These are phyloP conservation scores for Micrasema minimum DNA, from an alignment of 1,140 invertebrate species.

Conservation along the genomic window DNA sequence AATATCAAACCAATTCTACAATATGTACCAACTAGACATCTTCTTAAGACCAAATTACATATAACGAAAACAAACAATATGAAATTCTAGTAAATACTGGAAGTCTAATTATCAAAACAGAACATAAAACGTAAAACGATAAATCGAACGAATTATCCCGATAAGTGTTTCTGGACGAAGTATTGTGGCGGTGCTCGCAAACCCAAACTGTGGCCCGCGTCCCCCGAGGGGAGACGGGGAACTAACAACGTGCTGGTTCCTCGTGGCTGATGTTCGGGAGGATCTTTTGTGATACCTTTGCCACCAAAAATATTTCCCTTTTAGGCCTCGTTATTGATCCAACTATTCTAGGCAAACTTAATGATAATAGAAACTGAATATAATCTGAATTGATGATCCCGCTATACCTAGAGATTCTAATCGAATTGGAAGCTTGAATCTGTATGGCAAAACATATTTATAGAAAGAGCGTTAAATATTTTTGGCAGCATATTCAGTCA, in stretches of 20 bases:
- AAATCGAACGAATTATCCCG: background rate
- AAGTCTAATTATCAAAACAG: conserved; percentile 39
- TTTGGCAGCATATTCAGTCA: conserved; percentile 18
- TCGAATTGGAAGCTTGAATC: no score
- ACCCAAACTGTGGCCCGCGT: background rate
- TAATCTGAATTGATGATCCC: no score
- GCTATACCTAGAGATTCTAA: no score
- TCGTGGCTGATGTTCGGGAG: conserved; percentile 6
- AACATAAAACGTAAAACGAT: conserved; percentile 26
- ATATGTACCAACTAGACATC: conserved; percentile 38
- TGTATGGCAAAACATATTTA: no score
- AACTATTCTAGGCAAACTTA: no score
- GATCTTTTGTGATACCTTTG: conserved; percentile 10
- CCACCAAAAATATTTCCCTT: conserved; percentile 18
- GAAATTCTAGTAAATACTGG: conserved; percentile 44
- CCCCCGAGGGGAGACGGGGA: conserved; percentile 4
- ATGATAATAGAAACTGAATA: no score
- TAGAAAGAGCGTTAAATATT: conserved; percentile 24
- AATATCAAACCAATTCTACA: no score
- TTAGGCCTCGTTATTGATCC: no score
- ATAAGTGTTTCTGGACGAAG: no score
- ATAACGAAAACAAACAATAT: conserved; percentile 41
- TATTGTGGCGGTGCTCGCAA: conserved; percentile 3
- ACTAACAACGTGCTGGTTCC: conserved; percentile 9
- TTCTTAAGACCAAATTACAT: conserved; percentile 45